Evolutionary conservation across 2,113 vertebrate genomes (phyloP).

Genomic region (Coptodon bakossiorum): DNA sequence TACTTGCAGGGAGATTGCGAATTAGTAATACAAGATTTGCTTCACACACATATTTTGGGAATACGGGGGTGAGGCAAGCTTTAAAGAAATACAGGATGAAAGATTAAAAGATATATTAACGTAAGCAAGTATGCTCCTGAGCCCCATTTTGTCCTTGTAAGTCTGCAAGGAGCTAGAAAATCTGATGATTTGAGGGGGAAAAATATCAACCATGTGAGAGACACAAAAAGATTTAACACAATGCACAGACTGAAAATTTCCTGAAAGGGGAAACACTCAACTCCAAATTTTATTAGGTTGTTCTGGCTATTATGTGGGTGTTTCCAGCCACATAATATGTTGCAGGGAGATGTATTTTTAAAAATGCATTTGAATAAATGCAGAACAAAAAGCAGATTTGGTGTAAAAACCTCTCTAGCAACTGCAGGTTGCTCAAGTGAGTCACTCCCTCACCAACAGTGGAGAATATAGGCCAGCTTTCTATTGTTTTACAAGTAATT

Average conservation of each 20-base stretch:
- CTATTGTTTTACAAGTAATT: not conserved
- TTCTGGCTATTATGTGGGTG: not conserved
- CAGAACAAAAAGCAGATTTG: not conserved
- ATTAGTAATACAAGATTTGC: slow-evolving; percentile 38
- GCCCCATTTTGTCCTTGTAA: not conserved
- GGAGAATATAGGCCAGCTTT: not conserved
- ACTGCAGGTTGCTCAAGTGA: not conserved
- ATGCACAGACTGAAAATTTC: not conserved
- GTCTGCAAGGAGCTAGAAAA: not conserved
- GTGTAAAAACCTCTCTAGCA: not conserved
- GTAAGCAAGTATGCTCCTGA: not conserved
- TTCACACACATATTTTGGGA: not conserved
- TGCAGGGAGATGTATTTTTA: not conserved
- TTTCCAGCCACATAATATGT: not conserved
- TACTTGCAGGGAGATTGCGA: not conserved
- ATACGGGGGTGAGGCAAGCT: not conserved
- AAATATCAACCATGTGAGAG: not conserved
- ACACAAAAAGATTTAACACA: not conserved
- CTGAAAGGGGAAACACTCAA: not conserved
- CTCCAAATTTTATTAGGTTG: not conserved
- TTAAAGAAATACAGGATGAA: not conserved
- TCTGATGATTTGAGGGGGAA: not conserved
- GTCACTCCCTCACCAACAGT: not conserved
- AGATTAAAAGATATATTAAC: not conserved
- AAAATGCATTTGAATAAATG: not conserved